phyloP scores from a whole-genome alignment of 1,140 invertebrate genomes.

The Drosophila willistoni region DNA sequence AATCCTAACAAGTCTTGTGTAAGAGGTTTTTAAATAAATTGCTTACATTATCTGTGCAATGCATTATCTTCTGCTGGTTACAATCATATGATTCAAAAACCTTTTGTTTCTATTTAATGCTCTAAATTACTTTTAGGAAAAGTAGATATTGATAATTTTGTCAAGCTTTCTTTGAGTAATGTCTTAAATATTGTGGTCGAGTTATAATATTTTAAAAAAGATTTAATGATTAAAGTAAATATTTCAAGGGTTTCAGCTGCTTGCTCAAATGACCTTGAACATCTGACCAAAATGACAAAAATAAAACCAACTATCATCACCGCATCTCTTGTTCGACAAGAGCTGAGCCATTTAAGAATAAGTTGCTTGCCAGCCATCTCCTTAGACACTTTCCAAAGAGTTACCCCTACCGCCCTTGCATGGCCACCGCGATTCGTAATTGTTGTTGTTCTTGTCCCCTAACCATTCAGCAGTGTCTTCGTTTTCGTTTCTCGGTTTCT shows the following conservation, averaged over 20 bases:
- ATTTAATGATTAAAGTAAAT: background rate
- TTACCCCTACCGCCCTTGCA: background rate
- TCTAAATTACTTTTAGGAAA: too few relatives aligned
- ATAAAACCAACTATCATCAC: constrained; percentile 2
- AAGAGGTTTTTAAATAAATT: too few relatives aligned
- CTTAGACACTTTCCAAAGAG: constrained; percentile 38
- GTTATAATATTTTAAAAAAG: too few relatives aligned
- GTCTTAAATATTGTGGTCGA: too few relatives aligned
- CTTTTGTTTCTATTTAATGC: too few relatives aligned
- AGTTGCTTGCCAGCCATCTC: constrained; percentile 36
- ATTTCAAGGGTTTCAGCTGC: constrained; percentile 12
- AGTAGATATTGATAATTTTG: too few relatives aligned
- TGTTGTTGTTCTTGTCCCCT: background rate
- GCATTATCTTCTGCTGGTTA: too few relatives aligned
- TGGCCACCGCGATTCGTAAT: background rate
- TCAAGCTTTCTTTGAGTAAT: too few relatives aligned
- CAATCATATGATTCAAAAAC: too few relatives aligned
- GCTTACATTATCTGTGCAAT: too few relatives aligned
- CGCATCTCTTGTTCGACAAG: constrained; percentile 33
- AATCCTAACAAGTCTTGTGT: too few relatives aligned
- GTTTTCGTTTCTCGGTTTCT: constrained; percentile 5
- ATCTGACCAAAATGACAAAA: background rate
- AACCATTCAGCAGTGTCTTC: constrained; percentile 28
- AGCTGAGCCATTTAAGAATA: constrained; percentile 41
- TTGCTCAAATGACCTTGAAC: constrained; percentile 48